A percentile compares a stretch with the other conserved stretches of the same genome.
phyloP scores from a whole-genome alignment of 2,888 invertebrate genomes.

The Cheiracanthium punctorium region DNA sequence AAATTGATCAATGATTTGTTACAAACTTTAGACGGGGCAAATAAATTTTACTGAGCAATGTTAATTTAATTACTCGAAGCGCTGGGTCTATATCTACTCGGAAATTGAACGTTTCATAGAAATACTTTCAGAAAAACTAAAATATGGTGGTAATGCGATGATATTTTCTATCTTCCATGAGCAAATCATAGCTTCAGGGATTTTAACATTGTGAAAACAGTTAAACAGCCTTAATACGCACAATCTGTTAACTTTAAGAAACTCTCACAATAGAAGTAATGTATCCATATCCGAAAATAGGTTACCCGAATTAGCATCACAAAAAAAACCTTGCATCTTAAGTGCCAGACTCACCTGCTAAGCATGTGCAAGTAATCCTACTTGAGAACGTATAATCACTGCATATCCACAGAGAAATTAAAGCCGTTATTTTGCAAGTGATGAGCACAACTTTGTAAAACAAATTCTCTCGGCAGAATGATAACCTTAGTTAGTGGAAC shows the following conservation, averaged over 20 bases:
- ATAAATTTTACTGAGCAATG: no score
- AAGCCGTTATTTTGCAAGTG: neutral
- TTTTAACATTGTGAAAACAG: neutral
- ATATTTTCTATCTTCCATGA: no score
- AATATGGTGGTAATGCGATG: no score
- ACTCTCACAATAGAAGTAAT: neutral
- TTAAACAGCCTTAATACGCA: neutral
- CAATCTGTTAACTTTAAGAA: neutral
- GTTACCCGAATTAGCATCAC: neutral
- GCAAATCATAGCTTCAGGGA: no score
- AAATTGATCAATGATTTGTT: no score
- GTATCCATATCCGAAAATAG: neutral
- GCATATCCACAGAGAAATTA: neutral
- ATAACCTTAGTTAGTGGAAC: no score
- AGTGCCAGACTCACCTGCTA: neutral
- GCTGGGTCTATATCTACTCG: no score
- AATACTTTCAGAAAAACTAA: no score
- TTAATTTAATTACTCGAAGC: no score
- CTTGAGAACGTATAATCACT: neutral
- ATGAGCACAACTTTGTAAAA: neutral
- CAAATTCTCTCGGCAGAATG: no score
- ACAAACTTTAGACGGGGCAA: no score
- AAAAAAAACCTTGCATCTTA: neutral
- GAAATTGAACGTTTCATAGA: no score
- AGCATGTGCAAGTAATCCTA: conserved; percentile 1